Evolutionary conservation across 2,113 vertebrate species (phyloP), one percentile per base, ranked within the genome.

Genomic region (Zonotrichia leucophrys): DNA sequence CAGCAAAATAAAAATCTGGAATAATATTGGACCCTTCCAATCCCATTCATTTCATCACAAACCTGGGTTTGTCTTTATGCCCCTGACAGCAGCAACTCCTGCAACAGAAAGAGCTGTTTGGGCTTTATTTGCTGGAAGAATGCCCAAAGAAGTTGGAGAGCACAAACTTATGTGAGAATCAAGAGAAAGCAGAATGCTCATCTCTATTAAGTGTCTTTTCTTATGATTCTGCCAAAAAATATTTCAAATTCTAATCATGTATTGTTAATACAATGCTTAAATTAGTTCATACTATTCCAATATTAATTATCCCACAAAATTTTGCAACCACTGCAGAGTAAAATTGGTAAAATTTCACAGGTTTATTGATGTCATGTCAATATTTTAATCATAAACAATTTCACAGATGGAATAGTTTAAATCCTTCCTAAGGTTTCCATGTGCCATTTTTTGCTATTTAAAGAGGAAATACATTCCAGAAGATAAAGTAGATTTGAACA

Each of bases 311-410:
- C 25, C 52, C 31, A 68, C 37, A 78, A 56, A 28, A 66, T 78
- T 80, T 74, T 88, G 69, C 80, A 93, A 63, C 47, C 56, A 52
- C 52, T 63, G 87, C 91, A 88, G 53, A 87, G 27, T 58, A 49
- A 49, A 49, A 24, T 49, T 39, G 18, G 53, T 90, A 83, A 90
- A 88, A 75, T 62, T 87, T 93, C 64, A 87, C 47, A 75, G 76
- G 30, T 88, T 95, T 95, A 96, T 93, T 93, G 90, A 96, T 72
- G 81, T 63, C 1, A 0, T 72, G 76, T 89, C 95, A 90, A 90
- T 92, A 95, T n/a, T 94, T 90, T 92, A 95, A 86, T 83, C 21
- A 20, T 28, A 77, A 89, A 93, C n/a, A 55, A 6, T 78, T 94
- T 90, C 79, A 87, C 64, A 83, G 80, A 78, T 68, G 62, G 76